phyloP scores from a whole-genome alignment of 2,888 invertebrate species.

The Clunio marinus region DNA sequence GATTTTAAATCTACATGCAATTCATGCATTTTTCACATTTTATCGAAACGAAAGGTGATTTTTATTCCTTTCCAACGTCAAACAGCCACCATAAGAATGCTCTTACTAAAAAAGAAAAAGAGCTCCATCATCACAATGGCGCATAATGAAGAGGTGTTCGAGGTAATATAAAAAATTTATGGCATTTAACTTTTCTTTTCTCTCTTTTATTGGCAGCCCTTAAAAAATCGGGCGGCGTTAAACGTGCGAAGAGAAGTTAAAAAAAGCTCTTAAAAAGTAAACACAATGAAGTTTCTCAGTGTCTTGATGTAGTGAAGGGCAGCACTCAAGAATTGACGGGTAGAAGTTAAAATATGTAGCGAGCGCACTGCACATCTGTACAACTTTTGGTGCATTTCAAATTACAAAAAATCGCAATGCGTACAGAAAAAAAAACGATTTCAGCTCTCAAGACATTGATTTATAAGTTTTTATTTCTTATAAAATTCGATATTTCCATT shows the following conservation, averaged over 20 bases:
- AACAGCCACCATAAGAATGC: too few relatives aligned
- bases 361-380: background rate
- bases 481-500: slow-evolving; percentile 34
- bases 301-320: background rate
- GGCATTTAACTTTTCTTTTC: background rate
- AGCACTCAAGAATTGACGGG: background rate
- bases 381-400: slow-evolving; percentile 20
- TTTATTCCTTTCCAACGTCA: background rate
- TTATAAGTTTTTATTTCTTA: slow-evolving; percentile 27
- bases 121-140: background rate
- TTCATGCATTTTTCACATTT: background rate
- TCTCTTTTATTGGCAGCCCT: background rate
- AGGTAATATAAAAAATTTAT: slow-evolving; percentile 20
- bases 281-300: slow-evolving; percentile 8
- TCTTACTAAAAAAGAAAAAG: background rate
- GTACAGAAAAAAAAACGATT: background rate
- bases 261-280: slow-evolving; percentile 9
- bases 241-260: background rate
- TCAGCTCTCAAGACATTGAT: slow-evolving; percentile 12
- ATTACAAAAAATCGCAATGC: slow-evolving; percentile 1
- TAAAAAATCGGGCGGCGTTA: slow-evolving; percentile 29
- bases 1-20: background rate
- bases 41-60: background rate
- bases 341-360: too few relatives aligned
- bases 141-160: slow-evolving; percentile 33